Evolutionary conservation across 2,797 vertebrate genomes (phyloP).

Genomic region (Pangasius mekongensis): DNA sequence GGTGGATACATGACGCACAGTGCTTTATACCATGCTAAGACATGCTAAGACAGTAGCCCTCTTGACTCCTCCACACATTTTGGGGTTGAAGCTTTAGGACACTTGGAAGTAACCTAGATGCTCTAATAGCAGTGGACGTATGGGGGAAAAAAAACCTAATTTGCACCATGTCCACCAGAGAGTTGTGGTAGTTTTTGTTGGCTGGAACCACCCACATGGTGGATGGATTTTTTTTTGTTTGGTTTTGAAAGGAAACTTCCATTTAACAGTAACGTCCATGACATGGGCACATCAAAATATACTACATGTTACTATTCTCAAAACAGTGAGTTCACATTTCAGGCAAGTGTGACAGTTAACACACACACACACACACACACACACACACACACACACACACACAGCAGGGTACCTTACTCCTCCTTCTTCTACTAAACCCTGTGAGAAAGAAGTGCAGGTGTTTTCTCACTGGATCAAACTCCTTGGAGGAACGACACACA

Average conservation of each 20-base stretch:
- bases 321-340: background rate
- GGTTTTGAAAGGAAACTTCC: background rate
- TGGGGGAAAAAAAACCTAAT: background rate
- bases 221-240: background rate
- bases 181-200: background rate
- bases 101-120: no score
- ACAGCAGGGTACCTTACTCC: slow-evolving; percentile 38
- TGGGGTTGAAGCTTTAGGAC: background rate
- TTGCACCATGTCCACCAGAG: background rate
- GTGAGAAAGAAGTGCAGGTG: slow-evolving; percentile 55
- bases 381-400: background rate
- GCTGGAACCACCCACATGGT: background rate
- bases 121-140: background rate
- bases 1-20: background rate
- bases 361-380: slow-evolving; percentile 8
- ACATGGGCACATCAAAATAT: background rate
- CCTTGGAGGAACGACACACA: slow-evolving; percentile 53
- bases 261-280: background rate
- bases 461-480: slow-evolving; percentile 54
- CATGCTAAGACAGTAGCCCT: background rate
- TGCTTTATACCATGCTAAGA: background rate
- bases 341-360: background rate
- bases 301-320: background rate
- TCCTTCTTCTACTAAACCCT: slow-evolving; percentile 27
- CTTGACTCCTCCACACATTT: background rate